Conservation (phyloP, 2,113 vertebrate genomes). For the Silurus asotus region DNA sequence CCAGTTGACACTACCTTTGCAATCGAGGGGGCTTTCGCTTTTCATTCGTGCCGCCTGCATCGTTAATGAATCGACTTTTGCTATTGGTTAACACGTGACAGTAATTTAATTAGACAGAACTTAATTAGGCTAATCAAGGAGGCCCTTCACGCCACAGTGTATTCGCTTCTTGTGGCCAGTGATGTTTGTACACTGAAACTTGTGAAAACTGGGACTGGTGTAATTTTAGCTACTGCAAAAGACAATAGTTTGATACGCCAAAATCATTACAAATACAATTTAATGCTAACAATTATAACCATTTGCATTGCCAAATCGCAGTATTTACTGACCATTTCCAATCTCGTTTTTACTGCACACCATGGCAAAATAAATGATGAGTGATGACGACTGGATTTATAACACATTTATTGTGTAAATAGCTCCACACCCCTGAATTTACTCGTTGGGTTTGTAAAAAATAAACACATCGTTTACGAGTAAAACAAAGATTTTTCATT, state of each 20-base stretch:
- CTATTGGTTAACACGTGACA: slow-evolving; percentile 94
- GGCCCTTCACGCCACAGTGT: slow-evolving; percentile 79
- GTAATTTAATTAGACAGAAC: slow-evolving; percentile 99
- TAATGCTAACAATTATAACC: not conserved
- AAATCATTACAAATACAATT: not conserved
- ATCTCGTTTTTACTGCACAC: not conserved
- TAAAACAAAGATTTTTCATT: slow-evolving; percentile 73
- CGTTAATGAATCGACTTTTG: slow-evolving; percentile 93
- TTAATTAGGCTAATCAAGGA: slow-evolving; percentile 99
- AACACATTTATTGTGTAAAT: not conserved
- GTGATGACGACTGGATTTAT: not conserved
- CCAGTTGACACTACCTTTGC: slow-evolving; percentile 96
- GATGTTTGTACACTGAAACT: slow-evolving; percentile 51
- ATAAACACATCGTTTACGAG: slow-evolving; percentile 70
- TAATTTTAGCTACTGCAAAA: slow-evolving; percentile 44
- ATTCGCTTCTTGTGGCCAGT: slow-evolving; percentile 58
- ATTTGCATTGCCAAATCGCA: slow-evolving; percentile 1
- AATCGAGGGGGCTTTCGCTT: slow-evolving; percentile 90
- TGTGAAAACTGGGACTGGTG: slow-evolving; percentile 45
- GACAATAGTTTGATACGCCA: slow-evolving; percentile 27
- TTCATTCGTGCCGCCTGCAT: slow-evolving; percentile 84
- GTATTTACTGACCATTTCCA: not conserved
- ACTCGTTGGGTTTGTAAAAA: slow-evolving; percentile 69
- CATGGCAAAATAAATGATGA: not conserved
- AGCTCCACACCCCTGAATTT: slow-evolving; percentile 61